These are phyloP conservation scores for Oopsacas minuta DNA, from an alignment of 37 sponge, comb jelly and placozoan species.

Conservation along the genomic window DNA sequence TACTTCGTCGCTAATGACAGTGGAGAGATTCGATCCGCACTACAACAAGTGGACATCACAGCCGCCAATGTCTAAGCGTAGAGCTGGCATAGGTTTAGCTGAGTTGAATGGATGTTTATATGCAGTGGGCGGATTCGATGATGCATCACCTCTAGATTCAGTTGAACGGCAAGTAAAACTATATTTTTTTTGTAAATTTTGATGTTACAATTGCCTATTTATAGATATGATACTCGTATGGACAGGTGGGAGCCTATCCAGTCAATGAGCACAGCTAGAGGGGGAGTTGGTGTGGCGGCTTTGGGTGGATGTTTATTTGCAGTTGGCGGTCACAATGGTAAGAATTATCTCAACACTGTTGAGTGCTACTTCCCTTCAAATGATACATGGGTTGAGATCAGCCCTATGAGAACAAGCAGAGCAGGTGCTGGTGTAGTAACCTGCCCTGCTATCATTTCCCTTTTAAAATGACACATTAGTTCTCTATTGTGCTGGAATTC, in stretches of 20 bases:
- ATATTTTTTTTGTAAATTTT: neutral
- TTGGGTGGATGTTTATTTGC: slow-evolving; percentile 78
- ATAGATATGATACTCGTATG: slow-evolving; percentile 68
- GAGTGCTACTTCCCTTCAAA: slow-evolving; percentile 61
- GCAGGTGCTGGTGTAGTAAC: slow-evolving; percentile 87
- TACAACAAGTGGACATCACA: slow-evolving; percentile 68
- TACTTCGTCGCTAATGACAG: slow-evolving; percentile 50
- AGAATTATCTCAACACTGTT: slow-evolving; percentile 56
- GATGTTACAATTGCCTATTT: neutral
- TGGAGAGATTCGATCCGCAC: slow-evolving; percentile 81
- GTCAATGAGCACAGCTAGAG: slow-evolving; percentile 68
- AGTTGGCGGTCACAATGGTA: slow-evolving; percentile 81
- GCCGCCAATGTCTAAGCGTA: slow-evolving; percentile 53
- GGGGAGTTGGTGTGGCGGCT: slow-evolving; percentile 70
- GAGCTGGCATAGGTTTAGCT: slow-evolving; percentile 77
- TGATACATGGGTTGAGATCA: slow-evolving; percentile 59
- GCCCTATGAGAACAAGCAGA: slow-evolving; percentile 61
- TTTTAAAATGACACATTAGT: neutral
- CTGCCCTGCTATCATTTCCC: slow-evolving; percentile 20
- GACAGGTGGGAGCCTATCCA: slow-evolving; percentile 61
- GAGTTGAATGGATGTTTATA: slow-evolving; percentile 70
- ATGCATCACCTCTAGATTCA: slow-evolving; percentile 67
- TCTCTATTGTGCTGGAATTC: neutral
- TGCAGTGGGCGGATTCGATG: slow-evolving; percentile 92
- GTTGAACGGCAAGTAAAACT: slow-evolving; percentile 66